A percentile compares a stretch with the other conserved stretches of the same genome.
Conservation (phyloP, 2,113 vertebrate genomes). For the Falco punctatus region DNA sequence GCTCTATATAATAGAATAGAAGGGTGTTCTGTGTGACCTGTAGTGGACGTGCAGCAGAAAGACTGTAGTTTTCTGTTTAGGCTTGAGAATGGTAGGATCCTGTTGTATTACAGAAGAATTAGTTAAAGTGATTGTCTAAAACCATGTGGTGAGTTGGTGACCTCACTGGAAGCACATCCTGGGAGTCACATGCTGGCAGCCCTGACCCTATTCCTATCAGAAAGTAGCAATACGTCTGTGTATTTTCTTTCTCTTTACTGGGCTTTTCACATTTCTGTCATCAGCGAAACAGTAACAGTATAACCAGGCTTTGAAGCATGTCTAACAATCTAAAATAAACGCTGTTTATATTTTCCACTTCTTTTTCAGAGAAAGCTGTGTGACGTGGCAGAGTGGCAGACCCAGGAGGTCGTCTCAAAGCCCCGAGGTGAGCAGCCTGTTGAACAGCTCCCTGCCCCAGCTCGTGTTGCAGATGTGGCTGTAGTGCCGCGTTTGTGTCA, state of each 20-base stretch:
- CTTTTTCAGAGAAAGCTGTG: not conserved
- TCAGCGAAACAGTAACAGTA: fast-evolving
- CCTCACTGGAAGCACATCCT: not conserved
- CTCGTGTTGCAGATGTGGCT: constrained; percentile 71
- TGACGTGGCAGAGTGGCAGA: too few relatives aligned
- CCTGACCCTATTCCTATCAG: fast-evolving
- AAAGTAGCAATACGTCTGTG: fast-evolving
- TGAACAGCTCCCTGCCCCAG: constrained; percentile 20
- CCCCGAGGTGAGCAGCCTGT: not conserved
- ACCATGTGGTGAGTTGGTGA: not conserved
- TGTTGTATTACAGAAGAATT: fast-evolving
- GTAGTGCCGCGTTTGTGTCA: constrained; percentile 68
- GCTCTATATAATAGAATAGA: fast-evolving
- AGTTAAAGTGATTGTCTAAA: not conserved
- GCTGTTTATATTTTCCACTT: fast-evolving
- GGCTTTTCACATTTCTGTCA: not conserved
- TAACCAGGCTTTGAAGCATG: fast-evolving
- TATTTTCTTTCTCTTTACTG: too few relatives aligned
- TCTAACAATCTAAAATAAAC: not conserved
- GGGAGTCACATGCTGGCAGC: not conserved
- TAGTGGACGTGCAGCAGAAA: not conserved
- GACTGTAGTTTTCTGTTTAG: not conserved
- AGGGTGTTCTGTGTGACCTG: not conserved
- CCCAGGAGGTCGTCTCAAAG: not conserved
- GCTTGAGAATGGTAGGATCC: not conserved